Conservation (phyloP, 1,140 invertebrate genomes). For the Nomia melanderi region DNA sequence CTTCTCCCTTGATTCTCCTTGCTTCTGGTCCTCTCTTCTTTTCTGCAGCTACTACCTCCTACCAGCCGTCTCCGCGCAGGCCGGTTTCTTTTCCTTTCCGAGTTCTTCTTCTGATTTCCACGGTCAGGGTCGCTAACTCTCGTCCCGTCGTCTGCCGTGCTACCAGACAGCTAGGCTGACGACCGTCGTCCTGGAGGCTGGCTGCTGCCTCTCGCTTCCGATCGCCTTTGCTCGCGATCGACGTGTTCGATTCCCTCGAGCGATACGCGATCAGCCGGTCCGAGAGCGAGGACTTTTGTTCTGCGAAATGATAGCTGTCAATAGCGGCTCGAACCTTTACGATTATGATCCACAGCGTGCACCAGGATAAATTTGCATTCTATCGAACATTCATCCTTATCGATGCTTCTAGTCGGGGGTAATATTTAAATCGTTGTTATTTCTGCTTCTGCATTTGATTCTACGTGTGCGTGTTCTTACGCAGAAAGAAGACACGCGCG, state of each 20-base stretch:
- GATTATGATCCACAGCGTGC: too few species aligned
- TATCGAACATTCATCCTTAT: too few species aligned
- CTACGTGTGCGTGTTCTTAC: slow-evolving; percentile 31
- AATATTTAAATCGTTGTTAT: too few species aligned
- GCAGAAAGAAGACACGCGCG: too few species aligned
- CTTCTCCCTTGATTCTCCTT: slow-evolving; percentile 7
- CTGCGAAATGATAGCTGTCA: too few species aligned
- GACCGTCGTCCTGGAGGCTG: background rate
- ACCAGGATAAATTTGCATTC: too few species aligned
- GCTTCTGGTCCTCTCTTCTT: slow-evolving; percentile 21
- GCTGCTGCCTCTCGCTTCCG: background rate
- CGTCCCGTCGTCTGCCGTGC: slow-evolving; percentile 35
- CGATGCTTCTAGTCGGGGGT: too few species aligned
- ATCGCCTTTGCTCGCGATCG: background rate
- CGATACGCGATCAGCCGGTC: too few species aligned
- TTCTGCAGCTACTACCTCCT: slow-evolving; percentile 8
- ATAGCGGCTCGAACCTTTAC: too few species aligned
- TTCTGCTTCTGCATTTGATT: too few species aligned
- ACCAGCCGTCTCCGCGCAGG: background rate
- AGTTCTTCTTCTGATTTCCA: slow-evolving; percentile 59
- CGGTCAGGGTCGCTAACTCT: slow-evolving; percentile 41
- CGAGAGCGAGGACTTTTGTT: too few species aligned
- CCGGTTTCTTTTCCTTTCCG: slow-evolving; percentile 50
- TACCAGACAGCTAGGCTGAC: slow-evolving; percentile 39
- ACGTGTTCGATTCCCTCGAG: too few species aligned